A percentile compares a stretch with the other conserved stretches of the same genome.
These are phyloP conservation scores for Morpho helenor DNA, from an alignment of 2,888 invertebrate genomes.

Conservation along the genomic window DNA sequence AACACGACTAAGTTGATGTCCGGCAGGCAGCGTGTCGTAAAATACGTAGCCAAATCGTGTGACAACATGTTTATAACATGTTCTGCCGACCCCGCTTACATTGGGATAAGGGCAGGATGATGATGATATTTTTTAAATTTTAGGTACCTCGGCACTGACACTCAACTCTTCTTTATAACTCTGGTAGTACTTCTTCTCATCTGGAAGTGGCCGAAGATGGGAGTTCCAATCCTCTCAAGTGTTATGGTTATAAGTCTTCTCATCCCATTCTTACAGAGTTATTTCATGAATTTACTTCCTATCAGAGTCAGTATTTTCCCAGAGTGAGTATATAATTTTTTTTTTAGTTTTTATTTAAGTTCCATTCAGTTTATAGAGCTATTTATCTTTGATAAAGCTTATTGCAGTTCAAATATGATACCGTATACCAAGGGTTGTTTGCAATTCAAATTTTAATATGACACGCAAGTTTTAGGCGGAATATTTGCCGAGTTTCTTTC, in stretches of 20 bases:
- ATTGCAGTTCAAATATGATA: no score
- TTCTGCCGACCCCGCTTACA: no score
- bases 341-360: not conserved
- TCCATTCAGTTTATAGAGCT: not conserved
- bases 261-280: slow-evolving; percentile 69
- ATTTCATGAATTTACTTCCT: slow-evolving; percentile 66
- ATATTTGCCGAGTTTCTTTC: no score
- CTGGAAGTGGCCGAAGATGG: slow-evolving; percentile 66
- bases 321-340: slow-evolving; percentile 50
- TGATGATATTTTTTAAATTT: not conserved
- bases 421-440: no score
- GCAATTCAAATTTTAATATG: no score
- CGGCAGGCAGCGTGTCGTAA: no score
- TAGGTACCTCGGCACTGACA: slow-evolving; percentile 73
- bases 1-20: no score
- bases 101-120: no score
- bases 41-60: no score
- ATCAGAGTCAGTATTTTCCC: slow-evolving; percentile 68
- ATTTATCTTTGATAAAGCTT: no score
- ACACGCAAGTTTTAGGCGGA: no score
- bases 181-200: slow-evolving; percentile 61
- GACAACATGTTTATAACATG: no score
- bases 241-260: slow-evolving; percentile 63
- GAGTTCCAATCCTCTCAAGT: slow-evolving; percentile 50
- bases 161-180: slow-evolving; percentile 67